Evolutionary conservation across 2,113 vertebrate genomes (phyloP), one percentile per base, ranked within the genome.

Genomic region (Mellivora capensis): DNA sequence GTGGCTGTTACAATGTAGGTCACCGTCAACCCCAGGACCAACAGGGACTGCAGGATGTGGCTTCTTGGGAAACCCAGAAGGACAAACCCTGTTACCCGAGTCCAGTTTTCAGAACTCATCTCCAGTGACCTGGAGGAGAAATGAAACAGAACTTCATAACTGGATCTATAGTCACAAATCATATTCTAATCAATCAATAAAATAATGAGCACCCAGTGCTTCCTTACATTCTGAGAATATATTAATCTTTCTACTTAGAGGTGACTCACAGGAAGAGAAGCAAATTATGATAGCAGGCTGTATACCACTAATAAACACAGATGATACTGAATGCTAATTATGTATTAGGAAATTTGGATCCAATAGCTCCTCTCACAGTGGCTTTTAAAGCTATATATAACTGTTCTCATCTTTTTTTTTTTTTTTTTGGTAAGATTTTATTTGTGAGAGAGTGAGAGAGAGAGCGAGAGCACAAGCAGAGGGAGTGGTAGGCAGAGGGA

Each of bases 11-110:
- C 31, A 3, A 61, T 0, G 4, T 95, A 98, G 42, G 87, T 80
- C 1, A 93, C 37, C 20, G 88, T 37, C 69, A 88, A 93, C 34
- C 94, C 69, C 42, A 86, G 79, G 59, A 97, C 96, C 62, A 97
- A 4, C 4, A 69, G 39, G 8, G 87, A 29, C 34, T 79, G 59
- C 13, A 98, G 79, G 34, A 62, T 76, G 9, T 76, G 71, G 49
- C 62, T 85, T 6, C 89, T 97, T 47, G 88, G 87, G 61, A 98
- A 97, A 20, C 95, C 87, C 77, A 98, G 77, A 34, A 98, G 96
- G 59, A 97, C 71, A 96, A 97, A 97, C 17, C 69, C 61, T 59
- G 67, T 95, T 15, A 83, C 25, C 42, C 59, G 72, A 54, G 74
- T 90, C 88, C 39, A 74, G 84, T 96, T 97, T 44, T 71, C 74